phyloP scores from a whole-genome alignment of 2,888 invertebrate species.

The Agrochola macilenta region DNA sequence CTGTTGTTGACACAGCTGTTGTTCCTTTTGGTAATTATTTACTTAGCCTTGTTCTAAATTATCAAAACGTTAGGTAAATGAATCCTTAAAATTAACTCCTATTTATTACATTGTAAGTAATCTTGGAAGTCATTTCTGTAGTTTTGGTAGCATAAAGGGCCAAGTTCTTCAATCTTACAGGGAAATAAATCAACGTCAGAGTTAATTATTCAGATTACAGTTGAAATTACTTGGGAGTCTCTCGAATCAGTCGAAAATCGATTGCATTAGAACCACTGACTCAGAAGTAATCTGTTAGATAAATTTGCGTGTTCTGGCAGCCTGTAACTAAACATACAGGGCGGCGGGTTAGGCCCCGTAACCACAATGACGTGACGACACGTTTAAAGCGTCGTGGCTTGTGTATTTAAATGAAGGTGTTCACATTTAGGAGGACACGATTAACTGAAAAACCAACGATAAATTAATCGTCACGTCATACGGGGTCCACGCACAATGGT shows the following conservation, averaged over 20 bases:
- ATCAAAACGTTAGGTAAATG: not conserved
- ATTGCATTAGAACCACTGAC: constrained; percentile 10
- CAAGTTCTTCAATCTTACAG: not conserved
- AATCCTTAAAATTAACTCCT: not conserved
- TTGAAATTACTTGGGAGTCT: constrained; percentile 14
- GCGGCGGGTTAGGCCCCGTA: too few species aligned
- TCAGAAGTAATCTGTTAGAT: constrained; percentile 15
- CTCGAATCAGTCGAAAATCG: constrained; percentile 18
- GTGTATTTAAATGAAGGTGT: too few species aligned
- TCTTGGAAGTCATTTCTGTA: constrained; percentile 4
- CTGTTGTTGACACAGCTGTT: constrained; percentile 4
- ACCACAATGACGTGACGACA: too few species aligned
- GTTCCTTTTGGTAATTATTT: constrained; percentile 1
- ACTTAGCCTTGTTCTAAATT: constrained; percentile 19
- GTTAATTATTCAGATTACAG: constrained; percentile 19
- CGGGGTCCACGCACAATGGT: too few species aligned
- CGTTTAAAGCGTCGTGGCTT: too few species aligned
- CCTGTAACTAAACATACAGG: too few species aligned
- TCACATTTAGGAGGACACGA: too few species aligned
- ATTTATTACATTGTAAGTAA: not conserved
- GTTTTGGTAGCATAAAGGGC: not conserved
- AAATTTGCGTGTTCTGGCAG: constrained; percentile 4
- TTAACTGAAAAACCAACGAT: too few species aligned
- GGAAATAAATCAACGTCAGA: constrained; percentile 18
- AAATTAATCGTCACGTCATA: too few species aligned